Percentiles rank a stretch among this genome's conserved stretches.
Conservation (phyloP, 2,797 vertebrate genomes). For the Pempheris klunzingeri region DNA sequence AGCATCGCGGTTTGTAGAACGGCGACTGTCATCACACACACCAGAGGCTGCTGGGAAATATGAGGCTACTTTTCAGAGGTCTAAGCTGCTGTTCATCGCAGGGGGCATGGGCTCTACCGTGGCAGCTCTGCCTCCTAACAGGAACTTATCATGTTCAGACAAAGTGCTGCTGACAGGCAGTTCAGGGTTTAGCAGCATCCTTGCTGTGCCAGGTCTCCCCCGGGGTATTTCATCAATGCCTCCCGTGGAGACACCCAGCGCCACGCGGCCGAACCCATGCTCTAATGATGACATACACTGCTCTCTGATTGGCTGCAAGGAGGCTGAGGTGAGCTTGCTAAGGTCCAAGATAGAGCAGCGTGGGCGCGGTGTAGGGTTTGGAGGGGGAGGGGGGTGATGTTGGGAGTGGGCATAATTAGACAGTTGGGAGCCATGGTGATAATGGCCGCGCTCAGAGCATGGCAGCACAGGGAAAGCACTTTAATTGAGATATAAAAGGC, state of each 20-base stretch:
- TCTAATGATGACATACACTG: conserved; percentile 62
- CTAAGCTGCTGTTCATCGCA: conserved; percentile 30
- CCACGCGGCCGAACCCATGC: conserved; percentile 63
- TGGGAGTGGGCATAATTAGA: conserved; percentile 82
- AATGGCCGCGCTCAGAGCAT: conserved; percentile 77
- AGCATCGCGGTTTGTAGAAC: conserved; percentile 33
- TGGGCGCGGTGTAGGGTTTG: conserved; percentile 61
- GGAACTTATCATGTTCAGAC: conserved; percentile 72
- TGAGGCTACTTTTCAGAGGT: conserved; percentile 32
- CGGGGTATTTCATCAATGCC: conserved; percentile 77
- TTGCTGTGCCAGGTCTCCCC: conserved; percentile 65
- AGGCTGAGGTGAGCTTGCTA: conserved; percentile 75
- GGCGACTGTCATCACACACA: conserved; percentile 35
- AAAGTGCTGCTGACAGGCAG: conserved; percentile 71
- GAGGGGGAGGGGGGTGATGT: conserved; percentile 39
- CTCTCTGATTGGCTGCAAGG: conserved; percentile 74
- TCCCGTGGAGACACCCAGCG: conserved; percentile 66
- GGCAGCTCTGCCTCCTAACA: conserved; percentile 52
- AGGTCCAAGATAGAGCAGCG: conserved; percentile 70
- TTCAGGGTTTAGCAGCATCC: conserved; percentile 75
- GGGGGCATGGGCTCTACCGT: conserved; percentile 30
- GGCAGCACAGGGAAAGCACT: conserved; percentile 81
- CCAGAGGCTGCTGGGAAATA: conserved; percentile 44
- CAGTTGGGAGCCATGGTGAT: conserved; percentile 85
- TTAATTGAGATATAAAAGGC: conserved; percentile 87